Conservation (phyloP, 2,888 invertebrate species). For the Drosophila melanocephala region DNA sequence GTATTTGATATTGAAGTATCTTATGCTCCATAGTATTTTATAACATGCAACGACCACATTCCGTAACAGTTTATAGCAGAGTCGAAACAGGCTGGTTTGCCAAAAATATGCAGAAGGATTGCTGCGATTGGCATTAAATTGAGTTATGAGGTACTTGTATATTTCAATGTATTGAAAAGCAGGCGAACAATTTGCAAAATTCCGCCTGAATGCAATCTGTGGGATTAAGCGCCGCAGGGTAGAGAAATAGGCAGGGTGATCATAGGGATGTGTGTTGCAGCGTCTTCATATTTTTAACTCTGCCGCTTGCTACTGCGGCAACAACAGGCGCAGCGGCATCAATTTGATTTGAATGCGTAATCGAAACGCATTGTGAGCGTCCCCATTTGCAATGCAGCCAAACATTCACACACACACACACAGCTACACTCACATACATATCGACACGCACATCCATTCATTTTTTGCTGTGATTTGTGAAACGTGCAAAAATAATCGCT, state of each 20-base stretch:
- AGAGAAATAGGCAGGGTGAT: not conserved
- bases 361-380: constrained; percentile 73
- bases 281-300: constrained; percentile 34
- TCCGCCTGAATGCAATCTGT: constrained; percentile 70
- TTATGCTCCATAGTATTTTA: constrained; percentile 1
- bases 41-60: constrained; percentile 29
- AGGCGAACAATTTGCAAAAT: constrained; percentile 29
- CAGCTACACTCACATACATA: constrained; percentile 4
- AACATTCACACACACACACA: constrained; percentile 25
- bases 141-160: constrained; percentile 70
- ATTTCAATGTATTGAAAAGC: constrained; percentile 14
- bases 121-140: constrained; percentile 65
- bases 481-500: constrained; percentile 78
- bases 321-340: constrained; percentile 62
- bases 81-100: constrained; percentile 29
- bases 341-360: constrained; percentile 80
- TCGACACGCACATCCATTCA: constrained; percentile 27
- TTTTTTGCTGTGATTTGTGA: constrained; percentile 70
- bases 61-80: constrained; percentile 33
- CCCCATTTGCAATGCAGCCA: constrained; percentile 41
- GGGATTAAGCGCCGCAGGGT: constrained; percentile 43
- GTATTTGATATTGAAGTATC: constrained; percentile 6
- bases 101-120: constrained; percentile 64
- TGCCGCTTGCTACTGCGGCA: constrained; percentile 16
- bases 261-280: not conserved